Evolutionary conservation across 2,797 vertebrate species (phyloP), one percentile per base, ranked within the genome.

Genomic region (Protonibea diacanthus): DNA sequence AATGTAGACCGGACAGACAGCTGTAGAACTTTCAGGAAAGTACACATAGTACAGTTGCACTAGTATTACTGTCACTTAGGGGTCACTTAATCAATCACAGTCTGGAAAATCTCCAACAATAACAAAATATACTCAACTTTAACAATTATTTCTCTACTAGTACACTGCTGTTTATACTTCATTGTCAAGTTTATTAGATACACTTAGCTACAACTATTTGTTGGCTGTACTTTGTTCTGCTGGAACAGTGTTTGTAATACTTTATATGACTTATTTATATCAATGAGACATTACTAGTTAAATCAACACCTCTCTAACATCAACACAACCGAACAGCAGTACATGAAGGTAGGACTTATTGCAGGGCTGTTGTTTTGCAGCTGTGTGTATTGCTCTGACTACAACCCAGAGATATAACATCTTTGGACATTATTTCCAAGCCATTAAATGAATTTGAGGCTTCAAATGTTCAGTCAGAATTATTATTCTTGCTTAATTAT

Each of bases 341-440:
- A 29, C 14, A 4, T 6, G 57, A 44, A 53, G 2, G 17, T 18
- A 47, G 4, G 20, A 18, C 48, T 65, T 62, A 15, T 20, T 67
- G 13, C 47, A 51, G n/a, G 1, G 5, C 13, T 63, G 17, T 25
- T 66, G 25, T 40, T 44, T 56, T 65, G 5, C 48, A 49, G 20
- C 23, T 14, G 4, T 42, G 51, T 33, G 21, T 45, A 7, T 7
- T 18, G 3, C 10, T 49, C 25, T 73, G 58, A 63, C 25, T 56
- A 15, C 23, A 25, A 8, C 12, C 10, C 15, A 56, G 33, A 65
- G 29, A 48, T 8, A 13, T 47, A 27, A 12, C n/a, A 53, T 33
- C 3, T 64, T 20, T 44, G n/a, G 20, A 80, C 38, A 42, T 44
- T 40, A 51, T 33, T 51, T 69, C 20, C 9, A 69, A 80, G 51